Evolutionary conservation across 2,797 vertebrate species (phyloP).

Genomic region (Phoebastria nigripes): DNA sequence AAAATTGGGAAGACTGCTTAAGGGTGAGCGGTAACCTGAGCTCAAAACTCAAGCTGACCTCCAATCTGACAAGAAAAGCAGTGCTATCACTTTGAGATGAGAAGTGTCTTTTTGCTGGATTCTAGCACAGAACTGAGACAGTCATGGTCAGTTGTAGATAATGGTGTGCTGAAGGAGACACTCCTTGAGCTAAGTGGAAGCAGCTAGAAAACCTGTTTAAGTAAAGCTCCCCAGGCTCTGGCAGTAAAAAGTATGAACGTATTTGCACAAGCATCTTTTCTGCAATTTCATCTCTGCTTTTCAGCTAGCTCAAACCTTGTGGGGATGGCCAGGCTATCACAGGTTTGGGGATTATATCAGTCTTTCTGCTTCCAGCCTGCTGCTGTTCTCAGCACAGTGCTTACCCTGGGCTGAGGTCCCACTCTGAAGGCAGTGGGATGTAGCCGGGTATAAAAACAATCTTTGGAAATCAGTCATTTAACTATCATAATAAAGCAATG

Average conservation of each 20-base stretch:
- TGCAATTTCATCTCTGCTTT: background rate
- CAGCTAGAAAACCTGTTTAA: background rate
- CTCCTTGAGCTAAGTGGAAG: background rate
- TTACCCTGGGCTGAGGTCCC: background rate
- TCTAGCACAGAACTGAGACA: background rate
- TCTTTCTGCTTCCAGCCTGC: background rate
- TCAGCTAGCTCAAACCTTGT: background rate
- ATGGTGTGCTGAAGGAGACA: background rate
- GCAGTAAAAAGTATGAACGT: background rate
- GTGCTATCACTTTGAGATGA: background rate
- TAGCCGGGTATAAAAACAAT: background rate
- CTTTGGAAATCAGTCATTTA: background rate
- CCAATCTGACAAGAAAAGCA: background rate
- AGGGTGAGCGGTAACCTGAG: background rate
- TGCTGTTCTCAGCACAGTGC: background rate
- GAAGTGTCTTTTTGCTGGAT: background rate
- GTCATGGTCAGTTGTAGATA: background rate
- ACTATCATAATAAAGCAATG: background rate
- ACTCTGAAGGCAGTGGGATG: background rate
- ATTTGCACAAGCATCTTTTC: background rate
- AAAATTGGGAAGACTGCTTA: background rate
- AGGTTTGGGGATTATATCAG: background rate
- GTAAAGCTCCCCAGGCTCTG: background rate
- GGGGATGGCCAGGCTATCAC: background rate
- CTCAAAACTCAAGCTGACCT: background rate